A percentile compares a stretch with the other conserved stretches of the same genome.
Evolutionary conservation across 1,140 invertebrate species (phyloP).

Genomic region (Charaxes varanes): DNA sequence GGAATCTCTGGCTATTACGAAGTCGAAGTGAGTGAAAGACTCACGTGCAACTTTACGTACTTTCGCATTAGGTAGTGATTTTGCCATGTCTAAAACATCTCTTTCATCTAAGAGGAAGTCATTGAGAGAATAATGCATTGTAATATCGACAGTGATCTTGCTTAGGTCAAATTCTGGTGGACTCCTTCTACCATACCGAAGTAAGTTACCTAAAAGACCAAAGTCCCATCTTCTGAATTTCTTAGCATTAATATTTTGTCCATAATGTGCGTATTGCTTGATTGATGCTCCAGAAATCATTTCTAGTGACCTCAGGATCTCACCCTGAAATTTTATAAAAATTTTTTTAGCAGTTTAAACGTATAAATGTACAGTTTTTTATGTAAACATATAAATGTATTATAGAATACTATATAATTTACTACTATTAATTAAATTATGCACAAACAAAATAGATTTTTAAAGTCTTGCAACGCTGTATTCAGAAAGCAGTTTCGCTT

Average conservation of each 20-base stretch:
- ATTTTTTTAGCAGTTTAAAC: too few species aligned
- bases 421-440: too few species aligned
- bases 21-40: constrained; percentile 41
- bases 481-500: too few species aligned
- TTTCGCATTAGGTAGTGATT: constrained; percentile 34
- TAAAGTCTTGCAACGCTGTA: too few species aligned
- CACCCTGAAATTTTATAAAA: constrained; percentile 10
- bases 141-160: constrained; percentile 32
- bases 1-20: constrained; percentile 30
- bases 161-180: constrained; percentile 42
- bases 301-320: constrained; percentile 2
- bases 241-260: constrained; percentile 49
- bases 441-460: too few species aligned
- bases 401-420: too few species aligned
- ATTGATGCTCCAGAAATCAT: constrained; percentile 34
- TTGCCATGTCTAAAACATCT: constrained; percentile 50
- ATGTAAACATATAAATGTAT: too few species aligned
- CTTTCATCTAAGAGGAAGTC: constrained; percentile 42
- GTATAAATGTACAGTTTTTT: too few species aligned
- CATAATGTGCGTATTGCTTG: constrained; percentile 53
- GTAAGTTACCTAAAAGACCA: constrained; percentile 26
- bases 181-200: constrained; percentile 25
- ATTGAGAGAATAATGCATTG: constrained; percentile 48
- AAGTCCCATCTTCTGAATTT: constrained; percentile 44
- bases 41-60: constrained; percentile 38